Base-by-base conservation (phyloP, 2,113 vertebrate species). In the Megaceryle maxima region DNA sequence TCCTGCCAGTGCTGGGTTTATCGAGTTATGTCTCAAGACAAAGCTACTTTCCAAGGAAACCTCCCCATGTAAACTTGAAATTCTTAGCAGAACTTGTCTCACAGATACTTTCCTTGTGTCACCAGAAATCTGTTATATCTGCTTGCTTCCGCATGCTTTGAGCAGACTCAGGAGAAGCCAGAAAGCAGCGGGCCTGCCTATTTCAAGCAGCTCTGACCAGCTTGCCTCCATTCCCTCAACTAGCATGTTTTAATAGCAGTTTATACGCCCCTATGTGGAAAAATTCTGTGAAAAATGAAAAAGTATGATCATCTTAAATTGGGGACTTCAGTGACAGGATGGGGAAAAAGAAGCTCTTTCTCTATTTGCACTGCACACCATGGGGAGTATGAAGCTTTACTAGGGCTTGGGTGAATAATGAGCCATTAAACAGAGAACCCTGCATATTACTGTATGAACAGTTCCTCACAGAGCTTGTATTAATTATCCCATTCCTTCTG, bases 401-500 rank as follows among this genome's bases (percentile, higher is more conserved):
- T 31, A 33, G 5, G 56, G 28, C 53, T 93, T 44, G 39, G 28
- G 44, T 88, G 83, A 93, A 94, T 92, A 95, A 86, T 53, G 57
- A 93, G 76, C 39, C 9, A 10, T 88, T 93, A 72, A 88, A 81
- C 35, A 75, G 80, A 93, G 69, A 87, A 46, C 35, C 19, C 66
- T 84, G 85, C 33, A 9, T 83, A 78, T 70, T 60, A 43, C 90
- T 95, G 85, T 70, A 66, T 77, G 53, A 89, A 87, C 77, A 84
- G 83, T 78, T 91, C 62, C 83, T 95, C 83, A 6, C 74, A 64
- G 94, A 79, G 62, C 87, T 96, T 4, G 1, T 79, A 79, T 89
- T 94, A 96, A 92, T 97, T 91, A 95, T 68, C 77, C 96, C 57
- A 28, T 92, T 95, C 43, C 51, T 95, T 72, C 72, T 93, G 77